Percentiles rank a stretch among this genome's conserved stretches.
These are phyloP conservation scores for Oppia nitens DNA, from an alignment of 1,140 invertebrate genomes.

Conservation along the genomic window DNA sequence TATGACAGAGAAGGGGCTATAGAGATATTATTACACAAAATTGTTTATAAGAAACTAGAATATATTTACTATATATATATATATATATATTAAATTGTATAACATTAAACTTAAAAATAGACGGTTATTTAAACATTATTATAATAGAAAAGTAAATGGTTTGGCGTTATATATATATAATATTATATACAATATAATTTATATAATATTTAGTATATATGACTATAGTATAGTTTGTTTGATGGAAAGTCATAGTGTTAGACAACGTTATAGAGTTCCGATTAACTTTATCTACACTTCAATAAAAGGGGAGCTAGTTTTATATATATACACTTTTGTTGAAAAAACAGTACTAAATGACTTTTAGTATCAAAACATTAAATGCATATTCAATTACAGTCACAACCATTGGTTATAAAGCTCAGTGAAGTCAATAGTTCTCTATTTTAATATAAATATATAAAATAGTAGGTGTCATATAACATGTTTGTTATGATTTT, in stretches of 20 bases:
- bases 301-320: not conserved
- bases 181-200: no score
- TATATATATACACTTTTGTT: no score
- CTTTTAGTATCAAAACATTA: not conserved
- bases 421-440: no score
- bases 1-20: not conserved
- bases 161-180: not conserved
- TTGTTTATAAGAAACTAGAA: not conserved
- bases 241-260: not conserved
- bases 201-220: no score
- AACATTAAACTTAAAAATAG: not conserved
- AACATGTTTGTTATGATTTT: no score
- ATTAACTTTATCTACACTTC: not conserved
- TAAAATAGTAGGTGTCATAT: no score
- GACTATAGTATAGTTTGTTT: no score
- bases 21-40: not conserved
- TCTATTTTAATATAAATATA: no score
- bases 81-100: not conserved
- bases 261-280: not conserved
- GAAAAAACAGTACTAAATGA: not conserved
- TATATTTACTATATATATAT: not conserved
- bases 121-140: not conserved
- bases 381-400: not conserved
- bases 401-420: not conserved
- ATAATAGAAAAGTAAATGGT: not conserved